Evolutionary conservation across 2,888 invertebrate genomes (phyloP).

Genomic region (Cryptocephalus moraei): DNA sequence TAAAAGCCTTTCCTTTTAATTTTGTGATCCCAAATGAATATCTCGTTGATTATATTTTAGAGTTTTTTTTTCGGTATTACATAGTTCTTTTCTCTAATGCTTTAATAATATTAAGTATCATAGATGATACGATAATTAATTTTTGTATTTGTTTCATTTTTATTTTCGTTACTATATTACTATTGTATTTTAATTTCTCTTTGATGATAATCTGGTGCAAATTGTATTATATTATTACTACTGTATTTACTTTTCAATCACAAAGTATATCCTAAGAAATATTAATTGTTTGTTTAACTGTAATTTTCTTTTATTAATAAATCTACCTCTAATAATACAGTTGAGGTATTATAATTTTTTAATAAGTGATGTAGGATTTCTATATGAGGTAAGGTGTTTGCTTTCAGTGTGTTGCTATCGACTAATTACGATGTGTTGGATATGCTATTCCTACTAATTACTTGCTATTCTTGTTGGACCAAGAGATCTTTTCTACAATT

Average conservation of each 20-base stretch:
- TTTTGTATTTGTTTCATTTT: constrained; percentile 20
- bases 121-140: constrained; percentile 10
- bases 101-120: constrained; percentile 14
- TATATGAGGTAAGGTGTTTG: no score
- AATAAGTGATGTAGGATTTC: no score
- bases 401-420: no score
- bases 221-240: constrained; percentile 23
- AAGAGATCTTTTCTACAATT: no score
- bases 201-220: constrained; percentile 26
- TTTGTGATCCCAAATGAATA: constrained; percentile 13
- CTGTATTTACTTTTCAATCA: constrained; percentile 15
- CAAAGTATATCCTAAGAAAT: constrained; percentile 30
- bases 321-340: constrained; percentile 40
- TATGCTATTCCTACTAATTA: no score
- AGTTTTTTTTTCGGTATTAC: constrained; percentile 15
- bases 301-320: constrained; percentile 40
- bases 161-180: constrained; percentile 8
- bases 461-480: no score
- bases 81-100: constrained; percentile 15
- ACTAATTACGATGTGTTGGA: no score
- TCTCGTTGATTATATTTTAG: constrained; percentile 5
- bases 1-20: neutral
- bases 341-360: no score
- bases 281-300: constrained; percentile 35
- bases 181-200: constrained; percentile 21